Base-by-base conservation (phyloP, 2,797 vertebrate genomes). In the Enteromius mattozi region DNA sequence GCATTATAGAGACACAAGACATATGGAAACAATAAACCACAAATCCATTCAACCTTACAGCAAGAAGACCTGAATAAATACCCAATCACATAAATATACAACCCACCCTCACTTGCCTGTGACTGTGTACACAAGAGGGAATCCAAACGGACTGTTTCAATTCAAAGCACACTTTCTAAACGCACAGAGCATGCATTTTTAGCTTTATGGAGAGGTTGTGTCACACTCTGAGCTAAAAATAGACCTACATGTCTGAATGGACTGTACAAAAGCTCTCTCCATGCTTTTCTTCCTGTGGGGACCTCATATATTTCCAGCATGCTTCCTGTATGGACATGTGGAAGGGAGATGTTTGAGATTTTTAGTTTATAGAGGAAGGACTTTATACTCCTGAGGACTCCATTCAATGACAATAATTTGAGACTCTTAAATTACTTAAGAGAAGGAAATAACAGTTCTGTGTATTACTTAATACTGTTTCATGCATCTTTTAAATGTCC, bases 211-310 rank as follows among this genome's bases (percentile, higher is more conserved):
- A 37, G 35, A 69, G 65, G 54, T 70, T 56, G 66, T 49, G 42
- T 78, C 66, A 81, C 71, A 76, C 54, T 71, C 24, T 17, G n/a
- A 27, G 65, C 66, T 79, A 87, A 72, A 82, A 47, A 82, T 69
- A 85, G 79, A 61, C 33, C 66, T 85, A 72, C 72, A 82, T 33
- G 79, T 81, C 65, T 63, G 66, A 70, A 80, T 54, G 66, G 21
- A 84, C 42, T 17, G 49, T 13, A 47, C 35, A 59, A 21, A 77
- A 47, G 59, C 49, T 51, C 30, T 71, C 54, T 24, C 21, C 4
- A 21, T 45, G 40, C 40, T 78, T 24, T 51, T 51, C 69, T 59
- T 54, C 71, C 27, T 51, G 65, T 47, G 13, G 70, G 37, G 37
- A 74, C 49, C 24, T 54, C 68, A 66, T 47, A 27, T 66, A 49